Conservation (phyloP, 2,888 invertebrate genomes). For the Incurvaria masculella region DNA sequence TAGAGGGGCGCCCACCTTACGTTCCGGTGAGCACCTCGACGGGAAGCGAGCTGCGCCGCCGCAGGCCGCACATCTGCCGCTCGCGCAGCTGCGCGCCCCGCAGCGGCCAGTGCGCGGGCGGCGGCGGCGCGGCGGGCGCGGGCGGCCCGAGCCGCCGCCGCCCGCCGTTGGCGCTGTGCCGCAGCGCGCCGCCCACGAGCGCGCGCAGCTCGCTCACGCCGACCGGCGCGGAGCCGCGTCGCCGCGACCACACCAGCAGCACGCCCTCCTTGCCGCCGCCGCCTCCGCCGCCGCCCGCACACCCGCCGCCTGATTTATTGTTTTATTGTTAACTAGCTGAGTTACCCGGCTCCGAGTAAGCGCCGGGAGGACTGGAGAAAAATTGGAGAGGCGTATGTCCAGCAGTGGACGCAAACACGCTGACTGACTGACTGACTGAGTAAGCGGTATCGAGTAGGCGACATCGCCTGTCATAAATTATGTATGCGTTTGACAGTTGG, state of each 20-base stretch:
- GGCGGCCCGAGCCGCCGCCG: conserved; percentile 24
- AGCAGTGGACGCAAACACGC: too few relatives aligned
- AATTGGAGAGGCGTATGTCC: too few relatives aligned
- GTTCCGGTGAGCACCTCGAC: conserved; percentile 47
- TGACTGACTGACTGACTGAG: too few relatives aligned
- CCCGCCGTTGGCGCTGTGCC: conserved; percentile 28
- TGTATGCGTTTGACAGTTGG: too few relatives aligned
- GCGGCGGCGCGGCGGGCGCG: conserved; percentile 24
- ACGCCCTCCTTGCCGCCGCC: neutral
- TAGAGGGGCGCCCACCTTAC: too few relatives aligned
- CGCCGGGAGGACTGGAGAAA: neutral
- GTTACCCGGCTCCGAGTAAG: neutral
- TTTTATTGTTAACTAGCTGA: too few relatives aligned
- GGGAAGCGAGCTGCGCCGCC: conserved; percentile 35
- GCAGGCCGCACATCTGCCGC: conserved; percentile 20
- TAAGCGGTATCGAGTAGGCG: too few relatives aligned
- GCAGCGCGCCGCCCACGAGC: conserved; percentile 21
- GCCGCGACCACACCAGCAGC: conserved; percentile 21
- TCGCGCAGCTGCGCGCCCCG: conserved; percentile 26
- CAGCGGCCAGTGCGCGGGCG: conserved; percentile 28
- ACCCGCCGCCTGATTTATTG: neutral
- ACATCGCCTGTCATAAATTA: too few relatives aligned
- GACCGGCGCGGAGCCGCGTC: conserved; percentile 39
- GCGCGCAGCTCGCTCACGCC: conserved; percentile 29
- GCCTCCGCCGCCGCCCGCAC: neutral